Evolutionary conservation across 2,113 vertebrate species (phyloP), one percentile per base, ranked within the genome.

Genomic region (Salvator merianae): DNA sequence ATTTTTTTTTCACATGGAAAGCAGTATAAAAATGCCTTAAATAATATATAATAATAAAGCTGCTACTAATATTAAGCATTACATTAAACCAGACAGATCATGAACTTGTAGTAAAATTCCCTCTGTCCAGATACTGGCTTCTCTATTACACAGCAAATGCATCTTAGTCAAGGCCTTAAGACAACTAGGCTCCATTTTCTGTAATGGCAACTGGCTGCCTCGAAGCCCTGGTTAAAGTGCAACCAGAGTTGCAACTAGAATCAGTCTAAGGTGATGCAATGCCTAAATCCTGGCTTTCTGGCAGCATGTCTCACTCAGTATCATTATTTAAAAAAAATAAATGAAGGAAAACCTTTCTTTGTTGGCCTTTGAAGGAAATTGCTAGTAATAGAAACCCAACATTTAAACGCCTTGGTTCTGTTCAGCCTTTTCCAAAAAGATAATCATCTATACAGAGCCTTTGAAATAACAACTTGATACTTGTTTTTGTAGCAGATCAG

Each of bases 251-350:
- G n/a, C 43, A 47, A 8, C 22, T 63, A 63, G 20, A n/a, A 63
- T 63, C 66, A 68, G 10, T 12, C 30, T n/a, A 68, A 68, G 66
- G 30, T 68, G 66, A 68, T 68, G n/a, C 30, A 68, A 68, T 8
- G 14, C 32, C n/a, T 20, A 14, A 34, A 69, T 34, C 32, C 68
- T 8, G 16, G 34, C n/a, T 69, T 69, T 34, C 14, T 69, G n/a
- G 16, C 14, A 69, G n/a, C n/a, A 34, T 16, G 32, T 3, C 14
- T 81, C 24, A 53, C 14, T 81, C 24, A 53, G 16, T 72, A 4
- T 66, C 86, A 65, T 86, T 76, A 47, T 55, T 88, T 70, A 69
- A 47, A 14, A n/a, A 12, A 59, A 59, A 59, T 13, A 20, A 59
- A 59, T 36, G 70, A 24, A 22, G 72, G 50, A 74, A 59, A 55